Evolutionary conservation across 1,140 invertebrate genomes (phyloP).

Genomic region (Drosophila micromelanica): DNA sequence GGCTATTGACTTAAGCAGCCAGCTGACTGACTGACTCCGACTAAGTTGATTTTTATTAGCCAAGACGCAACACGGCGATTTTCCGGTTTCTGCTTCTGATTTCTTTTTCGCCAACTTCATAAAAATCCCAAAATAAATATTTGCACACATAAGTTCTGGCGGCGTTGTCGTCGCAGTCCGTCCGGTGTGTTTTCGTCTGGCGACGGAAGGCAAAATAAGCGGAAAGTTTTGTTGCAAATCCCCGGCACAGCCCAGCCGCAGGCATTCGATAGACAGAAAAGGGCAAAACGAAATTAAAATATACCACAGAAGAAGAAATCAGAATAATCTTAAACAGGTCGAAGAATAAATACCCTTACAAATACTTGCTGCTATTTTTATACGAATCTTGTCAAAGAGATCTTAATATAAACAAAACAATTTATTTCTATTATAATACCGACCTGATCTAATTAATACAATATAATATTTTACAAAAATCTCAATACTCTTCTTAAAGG

Average conservation of each 20-base stretch:
- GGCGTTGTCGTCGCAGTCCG: constrained; percentile 31
- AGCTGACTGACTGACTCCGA: constrained; percentile 6
- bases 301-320: constrained; percentile 11
- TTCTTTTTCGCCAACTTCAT: constrained; percentile 46
- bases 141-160: constrained; percentile 58
- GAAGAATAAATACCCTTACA: background rate
- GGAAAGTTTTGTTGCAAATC: constrained; percentile 63
- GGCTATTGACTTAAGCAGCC: constrained; percentile 31
- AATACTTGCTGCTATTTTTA: too few species aligned
- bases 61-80: constrained; percentile 47
- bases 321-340: constrained; percentile 2
- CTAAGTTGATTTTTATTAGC: constrained; percentile 48
- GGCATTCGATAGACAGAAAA: constrained; percentile 42
- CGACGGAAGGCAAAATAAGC: constrained; percentile 61
- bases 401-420: too few species aligned
- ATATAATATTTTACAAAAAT: background rate
- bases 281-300: constrained; percentile 62
- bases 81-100: constrained; percentile 40
- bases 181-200: constrained; percentile 22
- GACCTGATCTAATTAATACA: too few species aligned
- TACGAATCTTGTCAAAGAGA: too few species aligned
- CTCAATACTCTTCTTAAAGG: background rate
- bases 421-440: too few species aligned
- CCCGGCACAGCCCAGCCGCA: constrained; percentile 22
- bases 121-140: constrained; percentile 73